Base-by-base conservation (phyloP, 2,888 invertebrate species). In the Scrobipalpa atriplicella region DNA sequence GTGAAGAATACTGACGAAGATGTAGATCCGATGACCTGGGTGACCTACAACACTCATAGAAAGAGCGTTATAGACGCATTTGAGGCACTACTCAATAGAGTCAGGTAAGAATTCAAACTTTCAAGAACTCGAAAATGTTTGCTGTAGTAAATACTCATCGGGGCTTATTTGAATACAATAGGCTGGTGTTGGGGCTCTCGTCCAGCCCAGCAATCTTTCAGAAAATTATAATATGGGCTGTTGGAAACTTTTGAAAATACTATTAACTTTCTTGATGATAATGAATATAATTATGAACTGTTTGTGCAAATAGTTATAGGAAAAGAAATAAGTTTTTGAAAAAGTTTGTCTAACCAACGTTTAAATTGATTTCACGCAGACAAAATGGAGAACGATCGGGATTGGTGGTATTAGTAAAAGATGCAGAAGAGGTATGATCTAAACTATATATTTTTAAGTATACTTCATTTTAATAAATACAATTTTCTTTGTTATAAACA, bases 21-120 rank as follows among this genome's bases (percentile, higher is more conserved):
- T 0, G 80, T 82, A 1, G 84, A 83, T 10, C 72, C 74, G n/a
- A 79, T 89, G 78, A 86, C 82, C 7, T 90, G 90, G 90, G 81
- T 81, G 39, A 82, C 80, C 68, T 87, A 83, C 75, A 81, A 75
- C 66, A 73, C 79, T 52, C 78, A 75, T 68, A 72, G 83, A 67
- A 78, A 75, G 62, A 76, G 77, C 0, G 78, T 91, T 0, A 71
- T 89, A 10, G 84, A 83, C 18, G 79, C 83, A 0, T 87, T 86
- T 64, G 85, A 90, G 1, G 78, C 79, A 0, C 71, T 90, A 21
- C 64, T 89, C 11, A 80, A 78, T 67, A 81, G 78, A 62, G 72
- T 90, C 63, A 83, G 77, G 90, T 89, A 69, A 78, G 72, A 11
- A 21, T 11, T 52, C 29, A 36, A 19, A 19, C 0, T 8, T 19